A percentile compares a stretch with the other conserved stretches of the same genome.
Evolutionary conservation across 2,113 vertebrate genomes (phyloP).

Genomic region (Rhinolophus ferrumequinum): DNA sequence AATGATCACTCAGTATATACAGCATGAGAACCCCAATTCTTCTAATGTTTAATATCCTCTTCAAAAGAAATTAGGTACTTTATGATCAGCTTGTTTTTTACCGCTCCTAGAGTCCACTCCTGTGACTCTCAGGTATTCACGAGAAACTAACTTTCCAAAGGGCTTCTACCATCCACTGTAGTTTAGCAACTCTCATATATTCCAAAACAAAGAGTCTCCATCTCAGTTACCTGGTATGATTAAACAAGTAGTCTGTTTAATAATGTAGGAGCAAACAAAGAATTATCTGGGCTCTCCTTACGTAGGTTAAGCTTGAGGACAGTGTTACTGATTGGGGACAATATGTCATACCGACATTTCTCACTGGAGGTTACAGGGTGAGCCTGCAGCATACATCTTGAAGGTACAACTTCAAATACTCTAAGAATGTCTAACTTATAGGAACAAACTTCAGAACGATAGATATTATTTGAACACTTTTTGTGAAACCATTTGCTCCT

Average conservation of each 20-base stretch:
- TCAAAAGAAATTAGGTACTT: background rate
- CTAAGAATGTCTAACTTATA: background rate
- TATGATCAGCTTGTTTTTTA: background rate
- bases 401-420: background rate
- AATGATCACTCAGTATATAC: background rate
- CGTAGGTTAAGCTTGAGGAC: background rate
- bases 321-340: background rate
- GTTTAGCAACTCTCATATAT: background rate
- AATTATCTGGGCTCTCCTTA: background rate
- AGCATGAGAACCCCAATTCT: background rate
- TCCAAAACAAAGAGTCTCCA: background rate
- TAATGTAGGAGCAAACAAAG: background rate
- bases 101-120: background rate
- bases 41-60: background rate
- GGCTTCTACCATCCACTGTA: background rate
- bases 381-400: background rate
- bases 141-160: background rate
- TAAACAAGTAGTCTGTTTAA: background rate
- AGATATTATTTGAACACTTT: background rate
- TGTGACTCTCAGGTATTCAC: background rate
- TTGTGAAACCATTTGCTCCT: background rate
- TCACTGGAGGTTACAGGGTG: background rate
- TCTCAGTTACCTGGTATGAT: background rate
- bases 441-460: background rate
- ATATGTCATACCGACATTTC: background rate